Conservation (phyloP, 2,888 invertebrate species). For the Brachylomia viminalis region DNA sequence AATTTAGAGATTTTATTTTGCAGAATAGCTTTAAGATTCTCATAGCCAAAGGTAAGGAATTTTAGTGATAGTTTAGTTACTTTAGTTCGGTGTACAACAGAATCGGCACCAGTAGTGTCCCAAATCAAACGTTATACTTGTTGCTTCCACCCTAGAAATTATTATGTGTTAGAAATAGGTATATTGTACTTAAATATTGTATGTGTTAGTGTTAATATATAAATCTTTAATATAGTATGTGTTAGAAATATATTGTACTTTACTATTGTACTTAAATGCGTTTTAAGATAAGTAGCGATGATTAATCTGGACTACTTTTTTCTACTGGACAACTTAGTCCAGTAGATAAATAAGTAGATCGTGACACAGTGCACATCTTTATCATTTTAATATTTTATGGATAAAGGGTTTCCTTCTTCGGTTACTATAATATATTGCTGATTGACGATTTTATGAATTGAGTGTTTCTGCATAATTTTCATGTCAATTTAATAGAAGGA, state of each 20-base stretch:
- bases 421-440: too few relatives aligned
- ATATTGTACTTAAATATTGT: too few relatives aligned
- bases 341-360: neutral
- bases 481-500: neutral
- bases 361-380: neutral
- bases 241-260: neutral
- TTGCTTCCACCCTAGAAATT: neutral
- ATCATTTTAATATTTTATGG: neutral
- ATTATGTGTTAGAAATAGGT: neutral
- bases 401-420: neutral
- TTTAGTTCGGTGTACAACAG: too few relatives aligned
- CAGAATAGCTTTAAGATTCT: too few relatives aligned
- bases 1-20: too few relatives aligned
- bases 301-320: too few relatives aligned
- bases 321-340: too few relatives aligned
- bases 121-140: constrained; percentile 3
- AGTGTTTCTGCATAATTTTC: neutral
- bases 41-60: too few relatives aligned
- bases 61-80: too few relatives aligned
- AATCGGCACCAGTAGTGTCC: too few relatives aligned
- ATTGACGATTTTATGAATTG: constrained; percentile 12
- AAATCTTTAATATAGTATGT: too few relatives aligned
- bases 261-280: neutral
- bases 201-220: too few relatives aligned
- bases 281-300: constrained; percentile 1